These are phyloP conservation scores for Prosapia bicincta DNA, from an alignment of 2,888 invertebrate species.

Conservation along the genomic window DNA sequence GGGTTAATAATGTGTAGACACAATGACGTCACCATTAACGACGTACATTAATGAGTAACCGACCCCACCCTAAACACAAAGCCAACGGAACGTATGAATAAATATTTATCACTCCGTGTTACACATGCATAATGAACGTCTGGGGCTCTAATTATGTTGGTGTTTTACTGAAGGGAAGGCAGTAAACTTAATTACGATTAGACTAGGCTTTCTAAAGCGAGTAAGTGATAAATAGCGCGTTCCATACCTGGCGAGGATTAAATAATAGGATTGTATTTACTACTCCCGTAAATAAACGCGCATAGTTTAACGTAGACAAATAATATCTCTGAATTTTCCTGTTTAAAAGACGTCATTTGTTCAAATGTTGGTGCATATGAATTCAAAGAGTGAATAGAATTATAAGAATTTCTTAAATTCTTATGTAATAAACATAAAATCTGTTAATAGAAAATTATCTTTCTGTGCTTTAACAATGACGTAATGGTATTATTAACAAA, in stretches of 20 bases:
- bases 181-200: background rate
- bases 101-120: background rate
- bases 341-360: no score
- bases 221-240: background rate
- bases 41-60: background rate
- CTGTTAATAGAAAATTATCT: no score
- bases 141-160: background rate
- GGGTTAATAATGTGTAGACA: background rate
- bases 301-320: no score
- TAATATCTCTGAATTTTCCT: no score
- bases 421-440: no score
- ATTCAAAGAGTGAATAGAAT: no score
- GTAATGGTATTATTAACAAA: no score
- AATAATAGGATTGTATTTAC: no score
- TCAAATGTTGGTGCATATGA: no score
- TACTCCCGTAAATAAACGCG: no score
- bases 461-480: no score
- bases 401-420: no score
- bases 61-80: background rate
- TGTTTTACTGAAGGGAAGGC: background rate
- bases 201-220: background rate
- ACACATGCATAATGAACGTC: background rate
- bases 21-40: background rate
- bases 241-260: background rate
- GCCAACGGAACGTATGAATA: background rate